phyloP scores from a whole-genome alignment of 2,113 vertebrate genomes.

The Cheilinus undulatus region DNA sequence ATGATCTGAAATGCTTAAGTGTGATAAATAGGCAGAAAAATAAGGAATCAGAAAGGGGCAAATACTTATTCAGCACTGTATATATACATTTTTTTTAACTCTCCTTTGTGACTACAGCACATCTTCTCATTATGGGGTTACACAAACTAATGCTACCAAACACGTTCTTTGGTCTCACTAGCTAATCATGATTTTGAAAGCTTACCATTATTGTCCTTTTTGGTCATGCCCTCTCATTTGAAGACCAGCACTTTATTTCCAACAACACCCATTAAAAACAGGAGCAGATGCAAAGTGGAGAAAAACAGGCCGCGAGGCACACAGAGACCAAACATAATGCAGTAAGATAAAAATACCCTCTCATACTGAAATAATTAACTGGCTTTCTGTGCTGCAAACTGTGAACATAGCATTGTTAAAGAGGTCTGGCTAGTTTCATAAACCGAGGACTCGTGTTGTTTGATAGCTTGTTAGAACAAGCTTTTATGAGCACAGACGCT shows the following conservation, averaged over 20 bases:
- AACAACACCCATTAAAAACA: constrained; percentile 10
- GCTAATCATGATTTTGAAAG: constrained; percentile 28
- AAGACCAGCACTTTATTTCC: constrained; percentile 2
- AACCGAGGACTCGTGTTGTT: background rate
- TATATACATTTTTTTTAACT: background rate
- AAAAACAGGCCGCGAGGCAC: background rate
- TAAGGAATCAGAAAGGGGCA: too few species aligned
- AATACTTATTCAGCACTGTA: too few species aligned
- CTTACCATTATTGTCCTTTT: constrained; percentile 1
- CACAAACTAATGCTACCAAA: constrained; percentile 4
- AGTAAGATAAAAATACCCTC: background rate
- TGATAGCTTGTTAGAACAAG: constrained; percentile 1
- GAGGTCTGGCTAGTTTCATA: constrained; percentile 12
- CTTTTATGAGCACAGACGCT: constrained; percentile 19
- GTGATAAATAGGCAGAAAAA: too few species aligned
- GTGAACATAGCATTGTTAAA: background rate
- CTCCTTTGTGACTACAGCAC: background rate
- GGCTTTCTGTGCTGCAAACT: constrained; percentile 2
- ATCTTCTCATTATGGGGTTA: background rate
- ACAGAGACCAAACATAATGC: constrained; percentile 27
- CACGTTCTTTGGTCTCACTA: background rate
- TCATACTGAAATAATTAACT: constrained; percentile 3
- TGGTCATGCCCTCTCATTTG: constrained; percentile 27
- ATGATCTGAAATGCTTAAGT: too few species aligned
- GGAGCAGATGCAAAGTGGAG: constrained; percentile 9